These are phyloP conservation scores for Andrena praecox DNA, from an alignment of 2,888 invertebrate genomes.

Conservation along the genomic window DNA sequence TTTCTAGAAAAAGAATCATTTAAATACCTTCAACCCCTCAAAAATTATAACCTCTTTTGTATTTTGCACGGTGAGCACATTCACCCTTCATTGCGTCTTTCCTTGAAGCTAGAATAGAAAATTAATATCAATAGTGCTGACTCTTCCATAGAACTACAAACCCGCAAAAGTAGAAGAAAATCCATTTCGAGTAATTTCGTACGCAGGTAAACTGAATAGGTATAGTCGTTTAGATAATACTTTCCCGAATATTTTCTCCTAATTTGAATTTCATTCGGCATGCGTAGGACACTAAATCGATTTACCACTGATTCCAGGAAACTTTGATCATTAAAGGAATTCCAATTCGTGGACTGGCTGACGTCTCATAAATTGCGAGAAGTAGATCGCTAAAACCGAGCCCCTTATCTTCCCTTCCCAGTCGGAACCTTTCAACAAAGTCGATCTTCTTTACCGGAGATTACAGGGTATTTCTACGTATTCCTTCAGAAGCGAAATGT, in stretches of 20 bases:
- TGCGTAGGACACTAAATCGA: not conserved
- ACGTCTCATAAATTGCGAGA: constrained; percentile 30
- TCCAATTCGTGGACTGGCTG: constrained; percentile 27
- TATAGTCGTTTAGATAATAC: not conserved
- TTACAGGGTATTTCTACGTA: constrained; percentile 36
- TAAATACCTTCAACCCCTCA: no score
- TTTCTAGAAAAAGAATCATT: no score
- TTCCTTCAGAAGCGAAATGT: constrained; percentile 18
- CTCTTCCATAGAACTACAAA: no score
- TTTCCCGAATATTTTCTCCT: not conserved
- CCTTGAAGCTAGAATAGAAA: no score
- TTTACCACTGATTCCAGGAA: constrained; percentile 8
- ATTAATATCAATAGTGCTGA: no score
- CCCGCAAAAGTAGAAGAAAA: no score
- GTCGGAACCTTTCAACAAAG: constrained; percentile 22
- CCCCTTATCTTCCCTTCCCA: constrained; percentile 37
- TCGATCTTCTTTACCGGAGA: constrained; percentile 35
- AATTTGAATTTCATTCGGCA: not conserved
- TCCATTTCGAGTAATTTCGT: no score
- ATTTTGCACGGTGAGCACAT: no score
- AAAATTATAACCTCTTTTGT: no score
- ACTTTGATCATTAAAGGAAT: constrained; percentile 36
- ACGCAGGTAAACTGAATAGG: no score
- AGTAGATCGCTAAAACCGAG: constrained; percentile 19
- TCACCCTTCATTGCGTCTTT: no score